Base-by-base conservation (phyloP, 1,140 invertebrate genomes). In the Dinoponera quadriceps region DNA sequence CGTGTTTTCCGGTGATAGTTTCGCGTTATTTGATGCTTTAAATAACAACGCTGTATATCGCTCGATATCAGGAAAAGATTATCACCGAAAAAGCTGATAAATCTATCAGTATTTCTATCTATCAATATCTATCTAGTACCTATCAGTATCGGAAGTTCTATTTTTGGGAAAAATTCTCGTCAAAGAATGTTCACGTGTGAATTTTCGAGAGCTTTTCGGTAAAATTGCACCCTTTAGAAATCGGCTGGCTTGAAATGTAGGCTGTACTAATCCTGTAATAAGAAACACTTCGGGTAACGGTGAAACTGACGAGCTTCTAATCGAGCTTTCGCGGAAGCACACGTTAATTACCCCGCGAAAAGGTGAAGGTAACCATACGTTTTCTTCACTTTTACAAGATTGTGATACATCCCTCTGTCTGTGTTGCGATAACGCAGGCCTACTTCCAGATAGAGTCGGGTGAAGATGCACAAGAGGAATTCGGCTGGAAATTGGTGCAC, bases 401-500 rank as follows among this genome's bases (percentile, higher is more conserved):
- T 86, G 77, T 92, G 83, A 90, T 89, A n/a, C n/a, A 77, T 72
- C 77, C 44, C 44, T 77, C 82, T 84, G 89, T 92, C 90, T 92
- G 86, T 92, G 90, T 92, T 92, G 88, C 84, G 85, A 91, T 92
- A 93, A 93, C 91, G 92, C 92, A 92, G 90, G 90, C 90, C 84
- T 93, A 91, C 83, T 92, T 93, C 90, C 91, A 98, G 95, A 98
- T 98, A 95, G 98, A 98, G 91, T 97, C 97, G 88, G 98, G 98
- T 13, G 99, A 99, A 95, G 99, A 99, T 95, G 98, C 98, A 14
- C 96, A 99, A 95, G 99, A 99, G 94, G 99, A 99, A 93, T 99
- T 99, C 95, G 99, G 99, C 25, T 99, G 99, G 99, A 99, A 99
- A 95, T 94, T 99, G 55, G 98, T 99, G 2, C 98, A 99, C 92